Evolutionary conservation across 2,797 vertebrate species (phyloP).

Genomic region (Perodicticus potto): DNA sequence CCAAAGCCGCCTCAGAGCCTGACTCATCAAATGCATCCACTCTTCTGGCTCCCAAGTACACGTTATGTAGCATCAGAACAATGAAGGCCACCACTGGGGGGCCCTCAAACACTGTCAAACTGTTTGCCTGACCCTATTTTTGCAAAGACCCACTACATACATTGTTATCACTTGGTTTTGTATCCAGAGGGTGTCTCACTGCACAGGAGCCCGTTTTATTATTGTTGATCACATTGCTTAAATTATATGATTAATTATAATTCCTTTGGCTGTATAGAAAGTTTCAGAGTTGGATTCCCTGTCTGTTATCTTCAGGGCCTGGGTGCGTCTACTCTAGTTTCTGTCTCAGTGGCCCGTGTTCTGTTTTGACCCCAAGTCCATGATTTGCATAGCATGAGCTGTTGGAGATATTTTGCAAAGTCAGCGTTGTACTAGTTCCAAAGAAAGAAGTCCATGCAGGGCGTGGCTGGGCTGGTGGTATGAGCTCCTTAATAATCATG

Average conservation of each 20-base stretch:
- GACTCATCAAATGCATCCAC: not conserved
- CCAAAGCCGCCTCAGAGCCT: not conserved
- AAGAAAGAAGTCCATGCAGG: not conserved
- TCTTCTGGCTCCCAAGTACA: not conserved
- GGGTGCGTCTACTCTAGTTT: not conserved
- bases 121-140: not conserved
- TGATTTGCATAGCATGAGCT: not conserved
- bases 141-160: not conserved
- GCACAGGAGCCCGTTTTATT: not conserved
- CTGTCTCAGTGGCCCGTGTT: not conserved
- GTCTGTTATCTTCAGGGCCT: not conserved
- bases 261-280: not conserved
- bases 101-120: rapidly evolving
- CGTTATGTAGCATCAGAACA: not conserved
- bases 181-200: not conserved
- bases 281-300: not conserved
- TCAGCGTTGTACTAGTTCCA: not conserved
- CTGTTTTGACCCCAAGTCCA: not conserved
- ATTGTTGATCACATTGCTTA: not conserved
- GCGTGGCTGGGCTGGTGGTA: not conserved
- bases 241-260: not conserved
- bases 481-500: not conserved
- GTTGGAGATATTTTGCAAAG: not conserved
- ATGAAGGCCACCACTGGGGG: not conserved
- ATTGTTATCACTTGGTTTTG: not conserved